Evolutionary conservation across 2,113 vertebrate species (phyloP).

Genomic region (Fukomys damarensis): DNA sequence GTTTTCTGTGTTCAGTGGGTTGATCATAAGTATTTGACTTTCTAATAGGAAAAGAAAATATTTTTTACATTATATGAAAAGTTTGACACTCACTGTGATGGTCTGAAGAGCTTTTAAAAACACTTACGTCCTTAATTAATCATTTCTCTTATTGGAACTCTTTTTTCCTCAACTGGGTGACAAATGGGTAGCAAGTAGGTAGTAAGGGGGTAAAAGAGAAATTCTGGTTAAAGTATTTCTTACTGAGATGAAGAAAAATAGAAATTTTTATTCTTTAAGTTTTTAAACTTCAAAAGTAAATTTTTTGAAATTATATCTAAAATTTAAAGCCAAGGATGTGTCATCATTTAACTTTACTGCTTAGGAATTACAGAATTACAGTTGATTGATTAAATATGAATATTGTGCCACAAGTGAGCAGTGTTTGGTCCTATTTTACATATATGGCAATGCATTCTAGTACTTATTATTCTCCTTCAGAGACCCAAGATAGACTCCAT

Average conservation of each 20-base stretch:
- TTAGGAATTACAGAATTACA: neutral
- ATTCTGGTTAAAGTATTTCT: constrained; percentile 15
- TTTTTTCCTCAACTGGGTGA: constrained; percentile 6
- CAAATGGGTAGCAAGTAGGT: neutral
- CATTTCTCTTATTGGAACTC: neutral
- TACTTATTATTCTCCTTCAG: constrained; percentile 64
- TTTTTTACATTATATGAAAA: neutral
- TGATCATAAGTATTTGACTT: neutral
- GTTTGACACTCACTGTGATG: neutral
- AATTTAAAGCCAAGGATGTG: neutral
- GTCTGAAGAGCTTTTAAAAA: neutral
- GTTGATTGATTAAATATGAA: neutral
- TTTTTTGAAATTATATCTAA: constrained; percentile 31
- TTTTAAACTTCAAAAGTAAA: constrained; percentile 56
- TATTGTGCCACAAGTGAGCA: neutral
- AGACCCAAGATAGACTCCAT: constrained; percentile 19
- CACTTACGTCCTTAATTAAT: neutral
- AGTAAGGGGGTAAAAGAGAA: neutral
- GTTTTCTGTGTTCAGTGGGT: neutral
- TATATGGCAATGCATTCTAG: neutral
- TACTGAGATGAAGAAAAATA: neutral
- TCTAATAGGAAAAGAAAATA: neutral
- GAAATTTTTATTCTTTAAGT: constrained; percentile 23
- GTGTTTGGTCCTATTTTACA: neutral
- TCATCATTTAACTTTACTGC: neutral